A percentile compares a stretch with the other conserved stretches of the same genome.
Evolutionary conservation across 2,888 invertebrate genomes (phyloP).

Genomic region (Drosophila multiciliata): DNA sequence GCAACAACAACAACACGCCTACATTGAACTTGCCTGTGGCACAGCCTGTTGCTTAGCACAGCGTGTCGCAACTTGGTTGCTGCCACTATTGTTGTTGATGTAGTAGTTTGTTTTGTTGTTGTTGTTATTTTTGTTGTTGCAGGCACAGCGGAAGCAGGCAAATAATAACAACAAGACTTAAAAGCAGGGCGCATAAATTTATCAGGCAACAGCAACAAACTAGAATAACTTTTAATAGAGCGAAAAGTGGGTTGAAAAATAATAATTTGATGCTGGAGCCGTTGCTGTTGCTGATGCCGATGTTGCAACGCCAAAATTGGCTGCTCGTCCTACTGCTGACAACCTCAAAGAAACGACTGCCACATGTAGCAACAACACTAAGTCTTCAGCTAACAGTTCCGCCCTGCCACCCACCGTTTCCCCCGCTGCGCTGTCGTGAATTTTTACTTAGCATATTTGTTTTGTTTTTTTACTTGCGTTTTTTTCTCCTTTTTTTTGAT

Average conservation of each 20-base stretch:
- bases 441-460: slow-evolving; percentile 63
- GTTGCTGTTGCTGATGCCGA: slow-evolving; percentile 16
- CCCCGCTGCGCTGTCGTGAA: slow-evolving; percentile 41
- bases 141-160: slow-evolving; percentile 71
- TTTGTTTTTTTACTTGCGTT: slow-evolving; percentile 59
- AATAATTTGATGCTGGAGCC: slow-evolving; percentile 49
- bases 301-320: slow-evolving; percentile 26
- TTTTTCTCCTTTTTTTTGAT: slow-evolving; percentile 1
- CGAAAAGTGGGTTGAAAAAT: slow-evolving; percentile 61
- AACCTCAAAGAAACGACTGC: slow-evolving; percentile 18
- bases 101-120: slow-evolving; percentile 9
- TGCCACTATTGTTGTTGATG: slow-evolving; percentile 33
- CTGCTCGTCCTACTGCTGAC: slow-evolving; percentile 25
- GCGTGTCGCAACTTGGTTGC: slow-evolving; percentile 69
- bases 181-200: slow-evolving; percentile 71
- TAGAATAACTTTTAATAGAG: slow-evolving; percentile 40
- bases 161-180: slow-evolving; percentile 67
- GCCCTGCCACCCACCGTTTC: background rate
- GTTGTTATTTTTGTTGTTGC: slow-evolving; percentile 42
- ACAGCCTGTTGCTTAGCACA: slow-evolving; percentile 74
- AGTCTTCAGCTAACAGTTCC: slow-evolving; percentile 38
- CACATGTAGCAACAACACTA: slow-evolving; percentile 29
- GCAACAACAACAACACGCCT: slow-evolving; percentile 30
- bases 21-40: slow-evolving; percentile 63
- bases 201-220: slow-evolving; percentile 41